Percentiles rank a stretch among this genome's conserved stretches.
These are phyloP conservation scores for Geotrypetes seraphini DNA, from an alignment of 2,797 vertebrate genomes.

Conservation along the genomic window DNA sequence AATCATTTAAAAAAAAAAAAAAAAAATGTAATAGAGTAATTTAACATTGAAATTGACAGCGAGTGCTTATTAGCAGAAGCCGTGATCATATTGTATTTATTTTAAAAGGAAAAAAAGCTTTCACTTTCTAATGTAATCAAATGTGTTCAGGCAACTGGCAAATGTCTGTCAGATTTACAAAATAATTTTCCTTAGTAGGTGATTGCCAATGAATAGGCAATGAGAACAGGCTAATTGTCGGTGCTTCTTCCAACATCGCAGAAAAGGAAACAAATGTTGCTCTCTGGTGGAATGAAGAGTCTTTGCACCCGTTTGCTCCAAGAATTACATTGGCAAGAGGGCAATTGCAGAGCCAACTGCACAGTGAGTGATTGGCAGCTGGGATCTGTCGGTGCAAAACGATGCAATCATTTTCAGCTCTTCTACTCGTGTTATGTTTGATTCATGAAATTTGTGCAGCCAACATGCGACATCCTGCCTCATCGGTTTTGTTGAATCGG, in stretches of 20 bases:
- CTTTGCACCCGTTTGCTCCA: too few relatives aligned
- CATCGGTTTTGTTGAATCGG: too few relatives aligned
- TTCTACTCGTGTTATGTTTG: too few relatives aligned
- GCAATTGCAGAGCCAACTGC: too few relatives aligned
- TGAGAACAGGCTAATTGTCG: rapidly evolving
- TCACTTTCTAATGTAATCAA: not conserved
- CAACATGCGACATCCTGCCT: too few relatives aligned
- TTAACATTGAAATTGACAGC: not conserved
- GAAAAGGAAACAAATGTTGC: not conserved
- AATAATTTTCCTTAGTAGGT: not conserved
- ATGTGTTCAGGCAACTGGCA: not conserved
- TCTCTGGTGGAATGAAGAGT: constrained; percentile 23
- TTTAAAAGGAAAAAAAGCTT: not conserved
- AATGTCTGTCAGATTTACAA: not conserved
- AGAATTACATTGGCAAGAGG: too few relatives aligned
- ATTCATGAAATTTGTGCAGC: too few relatives aligned
- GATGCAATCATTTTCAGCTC: too few relatives aligned
- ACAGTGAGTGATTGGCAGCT: too few relatives aligned
- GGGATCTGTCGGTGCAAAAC: too few relatives aligned
- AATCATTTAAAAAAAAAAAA: too few relatives aligned
- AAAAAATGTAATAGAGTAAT: not conserved
- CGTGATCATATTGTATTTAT: not conserved
- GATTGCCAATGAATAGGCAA: not conserved
- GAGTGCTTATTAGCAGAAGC: not conserved
- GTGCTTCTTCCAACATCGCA: not conserved